Evolutionary conservation across 1,140 invertebrate species (phyloP), one percentile per base, ranked within the genome.

Genomic region (Calycopis cecrops): DNA sequence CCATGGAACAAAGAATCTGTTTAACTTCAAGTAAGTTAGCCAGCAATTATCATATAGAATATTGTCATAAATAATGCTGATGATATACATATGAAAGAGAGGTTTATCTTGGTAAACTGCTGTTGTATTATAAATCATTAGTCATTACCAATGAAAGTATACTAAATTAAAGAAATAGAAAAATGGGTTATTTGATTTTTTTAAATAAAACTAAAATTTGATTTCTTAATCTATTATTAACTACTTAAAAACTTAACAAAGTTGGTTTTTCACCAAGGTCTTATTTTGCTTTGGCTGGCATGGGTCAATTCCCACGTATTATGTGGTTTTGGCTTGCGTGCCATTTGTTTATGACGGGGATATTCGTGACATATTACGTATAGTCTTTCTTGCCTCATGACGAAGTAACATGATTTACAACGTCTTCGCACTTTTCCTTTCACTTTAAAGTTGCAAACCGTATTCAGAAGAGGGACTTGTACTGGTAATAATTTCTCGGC

Each of bases 271-370:
- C 71, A 91, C 90, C 90, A 93, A 4, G 89, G 90, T 53, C 92
- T 88, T 35, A 89, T 69, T 75, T 86, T 89, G n/a, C 89, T 88
- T 74, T 93, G 91, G 9, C 90, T 91, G 4, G 91, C 92, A 88
- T 93, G 91, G 4, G 93, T 92, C 40, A 95, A 75, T 57, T 94
- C 91, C 90, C 92, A 94, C 34, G 90, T 92, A 63, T 92, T 92
- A 61, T 89, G 89, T 35, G 90, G 90, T 60, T 91, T 89, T 48
- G 89, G 83, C 52, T 91, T 88, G 80, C 91, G 92, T 21, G 91
- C 79, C 90, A 92, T 93, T 87, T 95, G 94, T 68, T 96, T 96
- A 67, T 96, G 95, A 51, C 94, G 85, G 35, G 92, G 92, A 75
- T 93, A 90, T 16, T 90, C 91, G 63, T 91, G 91, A 69, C 95